Base-by-base conservation (phyloP, 2,888 invertebrate genomes). In the Andrena dorsata region DNA sequence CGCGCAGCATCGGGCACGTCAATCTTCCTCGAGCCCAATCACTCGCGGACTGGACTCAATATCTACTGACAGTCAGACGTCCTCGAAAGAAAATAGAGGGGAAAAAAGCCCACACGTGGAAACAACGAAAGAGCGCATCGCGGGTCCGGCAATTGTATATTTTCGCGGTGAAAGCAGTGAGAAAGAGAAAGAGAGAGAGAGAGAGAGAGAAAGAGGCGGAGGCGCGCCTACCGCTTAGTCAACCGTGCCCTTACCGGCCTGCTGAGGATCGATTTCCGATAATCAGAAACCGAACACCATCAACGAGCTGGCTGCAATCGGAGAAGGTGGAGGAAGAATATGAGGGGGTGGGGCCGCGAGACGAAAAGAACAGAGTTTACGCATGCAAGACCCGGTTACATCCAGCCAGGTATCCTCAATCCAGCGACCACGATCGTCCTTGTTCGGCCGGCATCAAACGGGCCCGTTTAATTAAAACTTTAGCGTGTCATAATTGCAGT, bases 241-340 rank as follows among this genome's bases (percentile, higher is more conserved):
- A 80, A 86, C 80, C 85, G 65, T 88, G 83, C 74, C 74, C 85
- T 88, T 85, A 88, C 86, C 88, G 89, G 85, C 81, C 81, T 79
- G 83, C 72, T 69, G 16, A 75, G 84, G 87, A 90, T 91, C 89
- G 89, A 86, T 91, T 91, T 90, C 86, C 90, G 85, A 91, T 91
- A 91, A 91, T 90, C 90, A 87, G 88, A 90, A 90, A 89, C 84
- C 83, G 84, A 90, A 88, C 86, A 86, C 87, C 86, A 82, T 81
- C 82, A 76, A 81, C 84, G 81, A 88, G 88, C 78, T 28, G 84
- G 73, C 71, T 79, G 86, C 83, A 82, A 87, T 88, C 88, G 82
- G 76, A 76, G 85, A 83, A 85, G 86, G 79, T 80, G 60, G 77
- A 82, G 49, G 80, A 76, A 83, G 85, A 81, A 68, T 77, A 84